Percentiles rank a stretch among this genome's conserved stretches.
Conservation (phyloP, 1,140 invertebrate genomes). For the Ips typographus region DNA sequence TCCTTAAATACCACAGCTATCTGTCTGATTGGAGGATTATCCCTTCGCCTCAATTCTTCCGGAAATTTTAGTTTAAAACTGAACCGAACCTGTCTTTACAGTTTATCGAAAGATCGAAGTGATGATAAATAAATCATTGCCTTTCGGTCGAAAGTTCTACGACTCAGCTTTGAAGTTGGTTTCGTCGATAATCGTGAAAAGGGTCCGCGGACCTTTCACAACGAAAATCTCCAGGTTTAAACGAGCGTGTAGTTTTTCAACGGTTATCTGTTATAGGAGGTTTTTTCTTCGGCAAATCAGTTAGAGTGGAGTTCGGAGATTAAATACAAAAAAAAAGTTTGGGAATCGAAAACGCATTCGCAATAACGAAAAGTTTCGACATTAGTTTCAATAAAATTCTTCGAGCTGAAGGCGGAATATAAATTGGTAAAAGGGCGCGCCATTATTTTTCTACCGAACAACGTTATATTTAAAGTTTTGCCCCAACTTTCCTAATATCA, state of each 20-base stretch:
- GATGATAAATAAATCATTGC: constrained; percentile 26
- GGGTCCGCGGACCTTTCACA: not conserved
- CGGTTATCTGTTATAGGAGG: no score
- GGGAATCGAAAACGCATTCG: not conserved
- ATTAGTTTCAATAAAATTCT: constrained; percentile 32
- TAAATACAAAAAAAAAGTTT: not conserved
- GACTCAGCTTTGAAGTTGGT: constrained; percentile 4
- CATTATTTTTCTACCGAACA: constrained; percentile 31
- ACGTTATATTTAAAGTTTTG: constrained; percentile 37
- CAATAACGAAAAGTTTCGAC: not conserved
- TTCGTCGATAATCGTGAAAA: not conserved
- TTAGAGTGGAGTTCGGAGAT: not conserved
- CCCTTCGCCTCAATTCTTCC: constrained; percentile 2
- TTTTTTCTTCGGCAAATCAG: no score
- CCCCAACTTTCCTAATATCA: constrained; percentile 41
- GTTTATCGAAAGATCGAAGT: constrained; percentile 22
- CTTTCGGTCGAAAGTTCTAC: constrained; percentile 10
- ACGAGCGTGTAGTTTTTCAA: not conserved
- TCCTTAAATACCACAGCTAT: constrained; percentile 13
- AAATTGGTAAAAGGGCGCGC: constrained; percentile 30
- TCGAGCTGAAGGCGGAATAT: constrained; percentile 15
- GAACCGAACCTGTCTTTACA: constrained; percentile 14
- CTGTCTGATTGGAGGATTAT: constrained; percentile 14
- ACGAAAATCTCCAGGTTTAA: not conserved
- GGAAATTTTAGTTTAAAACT: constrained; percentile 23